These are phyloP conservation scores for Syrphus vitripennis DNA, from an alignment of 2,888 invertebrate genomes.

Conservation along the genomic window DNA sequence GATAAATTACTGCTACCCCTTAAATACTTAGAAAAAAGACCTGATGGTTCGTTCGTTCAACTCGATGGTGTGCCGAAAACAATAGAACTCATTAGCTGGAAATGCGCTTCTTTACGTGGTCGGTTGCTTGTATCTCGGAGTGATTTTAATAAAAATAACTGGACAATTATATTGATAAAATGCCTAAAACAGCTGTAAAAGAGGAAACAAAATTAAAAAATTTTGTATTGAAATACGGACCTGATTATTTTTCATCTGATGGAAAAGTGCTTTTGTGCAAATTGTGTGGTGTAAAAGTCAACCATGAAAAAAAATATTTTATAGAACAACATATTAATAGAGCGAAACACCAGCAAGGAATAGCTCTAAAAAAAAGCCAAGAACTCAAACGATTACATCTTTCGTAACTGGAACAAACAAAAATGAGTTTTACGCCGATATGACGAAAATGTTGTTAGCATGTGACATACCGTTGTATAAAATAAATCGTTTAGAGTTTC, in stretches of 20 bases:
- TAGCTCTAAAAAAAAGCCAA: background rate
- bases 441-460: constrained; percentile 20
- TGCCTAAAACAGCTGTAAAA: constrained; percentile 2
- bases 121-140: no score
- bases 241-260: constrained; percentile 11
- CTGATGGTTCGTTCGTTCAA: no score
- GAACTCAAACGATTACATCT: background rate
- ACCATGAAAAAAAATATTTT: constrained; percentile 22
- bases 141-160: no score
- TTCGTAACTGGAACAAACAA: background rate
- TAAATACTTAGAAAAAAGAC: no score
- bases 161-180: background rate
- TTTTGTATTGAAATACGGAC: constrained; percentile 4
- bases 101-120: no score
- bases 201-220: constrained; percentile 6
- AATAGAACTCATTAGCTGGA: no score
- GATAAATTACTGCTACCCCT: no score
- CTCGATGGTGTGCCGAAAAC: no score
- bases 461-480: constrained; percentile 2
- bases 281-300: constrained; percentile 16
- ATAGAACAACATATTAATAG: constrained; percentile 23
- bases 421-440: background rate
- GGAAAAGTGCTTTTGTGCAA: constrained; percentile 7
- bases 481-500: background rate
- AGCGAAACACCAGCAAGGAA: background rate